Base-by-base conservation (phyloP, 1,140 invertebrate genomes). In the Zophobas morio region DNA sequence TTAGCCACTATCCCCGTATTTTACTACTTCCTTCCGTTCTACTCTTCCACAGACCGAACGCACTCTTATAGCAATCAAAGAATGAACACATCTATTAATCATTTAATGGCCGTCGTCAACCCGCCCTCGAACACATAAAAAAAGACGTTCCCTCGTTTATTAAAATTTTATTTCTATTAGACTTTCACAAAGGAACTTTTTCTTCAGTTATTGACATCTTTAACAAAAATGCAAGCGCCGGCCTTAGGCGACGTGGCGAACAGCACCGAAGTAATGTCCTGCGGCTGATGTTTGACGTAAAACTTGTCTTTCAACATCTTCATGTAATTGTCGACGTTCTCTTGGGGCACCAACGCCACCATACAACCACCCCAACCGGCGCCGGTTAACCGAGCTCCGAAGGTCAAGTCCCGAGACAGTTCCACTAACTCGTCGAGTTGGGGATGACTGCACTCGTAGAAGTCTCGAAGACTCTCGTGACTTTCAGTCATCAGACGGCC, bases 361-460 rank as follows among this genome's bases (percentile, higher is more conserved):
- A 95, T 91, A 87, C 97, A 99, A 1, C 98, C 98, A 33, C 98
- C 98, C 98, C 98, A 99, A 33, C 96, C 96, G 20, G 96, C 96
- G 70, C 98, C 98, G 2, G 98, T 99, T 40, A 99, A 88, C 77
- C 98, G 90, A 4, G 96, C 94, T 40, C 97, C 96, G 33, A 95
- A 88, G 42, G 94, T 92, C 71, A 91, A 88, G 57, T 91, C 85
- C 71, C 90, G 86, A n/a, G 96, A 96, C 54, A 94, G 85, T 36
- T 93, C 87, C 39, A 99, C 96, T 1, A 99, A 81, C 63, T 88
- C 87, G 86, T 99, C 97, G 72, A 99, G 88, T 81, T 94, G 91
- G 0, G 93, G 89, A 89, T 98, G 97, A 70, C 96, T 98, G 86
- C 98, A 99, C 86, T 99, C 96, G 85, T 98, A 99, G 0, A 96